Percentiles rank a stretch among this genome's conserved stretches.
Conservation (phyloP, 2,888 invertebrate species). For the Acrocera orbiculus region DNA sequence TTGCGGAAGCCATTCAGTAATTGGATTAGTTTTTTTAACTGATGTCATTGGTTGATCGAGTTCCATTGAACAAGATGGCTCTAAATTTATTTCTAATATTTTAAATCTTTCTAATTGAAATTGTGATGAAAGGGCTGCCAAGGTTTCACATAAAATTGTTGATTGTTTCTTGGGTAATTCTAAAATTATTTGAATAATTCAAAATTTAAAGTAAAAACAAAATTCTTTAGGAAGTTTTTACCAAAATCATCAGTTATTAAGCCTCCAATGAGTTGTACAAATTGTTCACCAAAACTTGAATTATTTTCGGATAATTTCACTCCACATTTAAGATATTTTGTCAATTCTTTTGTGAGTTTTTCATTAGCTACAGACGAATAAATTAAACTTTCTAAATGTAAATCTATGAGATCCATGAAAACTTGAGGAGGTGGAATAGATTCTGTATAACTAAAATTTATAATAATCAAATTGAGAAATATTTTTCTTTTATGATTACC, state of each 20-base stretch:
- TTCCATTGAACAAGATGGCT: slow-evolving; percentile 6
- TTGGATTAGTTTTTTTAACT: slow-evolving; percentile 11
- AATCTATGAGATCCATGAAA: slow-evolving; percentile 24
- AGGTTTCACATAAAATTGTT: slow-evolving; percentile 48
- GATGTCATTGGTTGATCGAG: slow-evolving; percentile 4
- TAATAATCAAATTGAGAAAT: neutral
- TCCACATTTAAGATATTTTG: slow-evolving; percentile 39
- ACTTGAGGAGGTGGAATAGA: slow-evolving; percentile 16
- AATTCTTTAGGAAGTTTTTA: slow-evolving; percentile 5
- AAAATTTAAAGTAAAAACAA: neutral
- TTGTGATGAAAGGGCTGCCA: slow-evolving; percentile 54
- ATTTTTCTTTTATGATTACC: slow-evolving; percentile 5
- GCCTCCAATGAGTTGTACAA: slow-evolving; percentile 44
- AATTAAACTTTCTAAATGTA: slow-evolving; percentile 28
- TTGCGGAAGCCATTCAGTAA: slow-evolving; percentile 20
- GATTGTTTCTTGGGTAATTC: slow-evolving; percentile 23
- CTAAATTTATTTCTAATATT: slow-evolving; percentile 8
- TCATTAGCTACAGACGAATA: slow-evolving; percentile 24
- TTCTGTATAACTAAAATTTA: slow-evolving; percentile 12
- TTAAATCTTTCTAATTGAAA: slow-evolving; percentile 26
- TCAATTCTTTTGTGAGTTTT: slow-evolving; percentile 22
- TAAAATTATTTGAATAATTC: slow-evolving; percentile 3
- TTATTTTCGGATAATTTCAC: slow-evolving; percentile 51
- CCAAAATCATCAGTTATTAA: slow-evolving; percentile 25
- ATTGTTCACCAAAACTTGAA: slow-evolving; percentile 41